Base-by-base conservation (phyloP, 2,113 vertebrate species). In the Melanostigma gelatinosum region DNA sequence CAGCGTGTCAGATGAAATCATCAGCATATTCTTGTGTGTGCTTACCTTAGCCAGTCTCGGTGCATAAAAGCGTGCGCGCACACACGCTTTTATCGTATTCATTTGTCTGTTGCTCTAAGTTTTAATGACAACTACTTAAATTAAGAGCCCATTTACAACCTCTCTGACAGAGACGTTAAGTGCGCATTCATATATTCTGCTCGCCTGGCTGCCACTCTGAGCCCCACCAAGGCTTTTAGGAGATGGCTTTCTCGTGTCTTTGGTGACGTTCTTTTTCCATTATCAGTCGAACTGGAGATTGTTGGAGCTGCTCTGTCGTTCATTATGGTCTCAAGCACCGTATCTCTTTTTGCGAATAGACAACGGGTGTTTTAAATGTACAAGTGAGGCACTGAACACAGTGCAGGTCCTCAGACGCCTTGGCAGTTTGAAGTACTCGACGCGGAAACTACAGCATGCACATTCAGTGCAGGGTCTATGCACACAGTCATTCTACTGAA, bases 211-310 rank as follows among this genome's bases (percentile, higher is more conserved):
- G 80, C 62, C 42, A 40, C 84, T 84, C 79, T 8, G 36, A 72
- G 72, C 42, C 8, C 80, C 60, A 38, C 69, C 76, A 72, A 12
- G 38, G 77, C 86, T 90, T 90, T 91, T 79, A 88, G 70, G 55
- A 85, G 83, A 93, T 90, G 85, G 83, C 57, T 81, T 92, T 93
- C 78, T 90, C 78, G 7, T 93, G 90, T 92, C 80, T 88, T 71
- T 22, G 5, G 73, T 64, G 75, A 79, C 85, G 74, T 83, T 82
- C 40, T 83, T 80, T 72, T 83, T 80, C 77, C 86, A 88, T 93
- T 88, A 91, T 90, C 82, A 86, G 69, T 34, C 6, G 44, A 69
- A 78, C 36, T 24, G 32, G 66, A 84, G 76, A 75, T 50, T 80
- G 70, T 89, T 75, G 73, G 68, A 73, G 72, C 10, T 0, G 8